Evolutionary conservation across 2,888 invertebrate genomes (phyloP).

Genomic region (Tipula lateralis): DNA sequence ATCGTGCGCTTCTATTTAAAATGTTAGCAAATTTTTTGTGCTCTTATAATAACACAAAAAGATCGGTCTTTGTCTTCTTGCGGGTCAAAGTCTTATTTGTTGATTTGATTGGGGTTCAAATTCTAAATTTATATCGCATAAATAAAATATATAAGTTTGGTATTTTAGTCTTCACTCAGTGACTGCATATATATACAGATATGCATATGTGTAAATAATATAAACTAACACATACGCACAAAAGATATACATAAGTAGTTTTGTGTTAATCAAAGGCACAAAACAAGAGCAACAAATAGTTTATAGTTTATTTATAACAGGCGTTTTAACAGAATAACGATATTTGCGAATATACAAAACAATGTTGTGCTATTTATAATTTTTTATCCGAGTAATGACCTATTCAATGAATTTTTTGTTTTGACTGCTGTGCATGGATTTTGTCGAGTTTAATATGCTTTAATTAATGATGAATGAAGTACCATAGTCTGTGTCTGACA

Average conservation of each 20-base stretch:
- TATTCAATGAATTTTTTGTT: neutral
- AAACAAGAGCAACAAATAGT: neutral
- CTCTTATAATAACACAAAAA: neutral
- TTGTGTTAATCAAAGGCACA: neutral
- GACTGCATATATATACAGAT: neutral
- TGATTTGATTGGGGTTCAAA: neutral
- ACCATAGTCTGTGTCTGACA: too few relatives aligned
- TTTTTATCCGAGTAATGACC: neutral
- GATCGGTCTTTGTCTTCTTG: neutral
- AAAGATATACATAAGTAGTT: neutral
- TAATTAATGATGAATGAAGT: too few relatives aligned
- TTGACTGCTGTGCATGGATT: too few relatives aligned
- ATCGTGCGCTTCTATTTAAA: neutral
- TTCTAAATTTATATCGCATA: neutral
- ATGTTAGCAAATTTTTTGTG: neutral
- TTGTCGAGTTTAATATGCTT: too few relatives aligned
- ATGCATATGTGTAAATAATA: too few relatives aligned
- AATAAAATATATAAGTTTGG: neutral
- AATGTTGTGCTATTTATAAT: neutral
- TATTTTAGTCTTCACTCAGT: neutral
- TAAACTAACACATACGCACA: neutral
- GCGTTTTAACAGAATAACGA: neutral
- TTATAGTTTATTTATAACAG: conserved; percentile 6
- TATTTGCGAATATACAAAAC: neutral
- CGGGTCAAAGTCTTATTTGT: neutral